Evolutionary conservation across 2,113 vertebrate species (phyloP), one percentile per base, ranked within the genome.

Genomic region (Indicator maculatus): DNA sequence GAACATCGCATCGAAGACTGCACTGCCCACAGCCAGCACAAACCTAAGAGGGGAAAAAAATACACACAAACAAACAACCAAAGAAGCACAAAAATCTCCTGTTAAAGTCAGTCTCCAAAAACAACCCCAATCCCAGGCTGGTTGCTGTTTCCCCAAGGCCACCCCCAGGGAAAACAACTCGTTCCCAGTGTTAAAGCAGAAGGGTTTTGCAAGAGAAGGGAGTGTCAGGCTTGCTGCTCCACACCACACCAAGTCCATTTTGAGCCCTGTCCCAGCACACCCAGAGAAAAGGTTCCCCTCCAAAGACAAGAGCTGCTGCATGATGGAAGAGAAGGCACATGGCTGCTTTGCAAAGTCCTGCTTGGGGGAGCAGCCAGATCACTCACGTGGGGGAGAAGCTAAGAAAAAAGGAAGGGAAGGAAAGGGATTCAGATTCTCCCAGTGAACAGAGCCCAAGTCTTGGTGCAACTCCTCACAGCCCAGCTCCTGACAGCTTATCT

Each of bases 1-100:
- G 88, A 99, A 99, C 99, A 99, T 99, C 2, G 99, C 99, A 85
- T 99, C 99, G 26, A 99, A 99, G 84, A 99, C 99, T 0, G 99
- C 99, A 1, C 99, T 99, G 92, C 99, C 99, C 93, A 99, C 99
- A 1, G 99, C 99, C 94, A 99, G 97, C 96, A 99, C 99, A 52
- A 99, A 99, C 98, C 99, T 99, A 80, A 58, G 16, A 78, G 11
- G 89, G 72, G 27, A 77, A 53, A 14, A 90, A 75, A 82, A 24
- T 36, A 36, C n/a, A n/a, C n/a, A n/a, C 36, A 36, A 36, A 36
- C 36, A 95, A 65, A 65, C 16, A 72, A 65, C 36, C 11, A 63
- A 71, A 60, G 44, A 26, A 69, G 44, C 66, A 70, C 14, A 79
- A 69, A 65, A n/a, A 8, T 4, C 36, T 71, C 11, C 30, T 2